Conservation (phyloP, 2,888 invertebrate genomes). For the Caenorhabditis drosophilae region DNA sequence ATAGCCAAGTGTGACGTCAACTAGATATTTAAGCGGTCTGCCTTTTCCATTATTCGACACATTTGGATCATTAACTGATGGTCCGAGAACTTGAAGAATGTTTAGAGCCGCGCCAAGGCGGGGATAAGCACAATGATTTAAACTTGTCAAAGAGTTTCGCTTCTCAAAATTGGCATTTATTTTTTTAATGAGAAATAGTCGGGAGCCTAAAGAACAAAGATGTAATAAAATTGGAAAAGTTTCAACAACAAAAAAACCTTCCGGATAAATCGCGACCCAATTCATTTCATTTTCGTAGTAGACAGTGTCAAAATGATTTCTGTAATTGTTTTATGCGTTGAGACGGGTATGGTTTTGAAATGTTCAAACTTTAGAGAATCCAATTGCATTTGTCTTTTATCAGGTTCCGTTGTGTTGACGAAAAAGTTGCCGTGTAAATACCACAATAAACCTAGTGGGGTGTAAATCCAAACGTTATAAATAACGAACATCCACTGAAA, state of each 20-base stretch:
- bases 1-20: slow-evolving; percentile 60
- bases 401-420: slow-evolving; percentile 44
- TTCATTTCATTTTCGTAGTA: slow-evolving; percentile 22
- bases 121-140: slow-evolving; percentile 85
- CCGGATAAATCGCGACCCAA: slow-evolving; percentile 34
- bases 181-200: slow-evolving; percentile 50
- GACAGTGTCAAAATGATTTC: slow-evolving; percentile 20
- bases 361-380: too few species aligned
- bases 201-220: too few species aligned
- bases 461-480: slow-evolving; percentile 57
- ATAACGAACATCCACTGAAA: slow-evolving; percentile 53
- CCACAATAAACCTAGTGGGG: slow-evolving; percentile 57
- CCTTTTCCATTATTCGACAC: slow-evolving; percentile 33
- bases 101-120: slow-evolving; percentile 86
- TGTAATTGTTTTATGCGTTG: background rate
- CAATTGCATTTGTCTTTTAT: slow-evolving; percentile 1
- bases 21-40: slow-evolving; percentile 50
- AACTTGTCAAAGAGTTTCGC: slow-evolving; percentile 82
- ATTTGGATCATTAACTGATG: slow-evolving; percentile 9
- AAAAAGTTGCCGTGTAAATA: slow-evolving; percentile 57
- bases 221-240: too few species aligned
- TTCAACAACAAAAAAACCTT: too few species aligned
- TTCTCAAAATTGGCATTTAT: slow-evolving; percentile 73
- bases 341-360: background rate
- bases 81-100: slow-evolving; percentile 77